phyloP scores from a whole-genome alignment of 2,797 vertebrate species.

The Champsocephalus gunnari region DNA sequence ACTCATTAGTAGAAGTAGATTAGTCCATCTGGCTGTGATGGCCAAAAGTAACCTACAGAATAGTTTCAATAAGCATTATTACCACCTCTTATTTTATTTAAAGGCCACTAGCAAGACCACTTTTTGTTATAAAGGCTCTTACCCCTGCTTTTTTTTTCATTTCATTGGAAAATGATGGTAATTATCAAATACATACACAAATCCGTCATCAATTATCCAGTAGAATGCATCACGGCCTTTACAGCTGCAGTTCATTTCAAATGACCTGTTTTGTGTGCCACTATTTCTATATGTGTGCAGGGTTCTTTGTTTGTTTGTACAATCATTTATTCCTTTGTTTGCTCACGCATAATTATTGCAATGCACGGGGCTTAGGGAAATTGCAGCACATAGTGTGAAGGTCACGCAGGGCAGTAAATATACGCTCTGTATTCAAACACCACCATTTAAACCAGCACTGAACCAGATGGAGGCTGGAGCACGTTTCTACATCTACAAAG shows the following conservation, averaged over 20 bases:
- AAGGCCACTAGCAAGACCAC: neutral
- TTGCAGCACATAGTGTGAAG: constrained; percentile 57
- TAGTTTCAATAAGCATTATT: constrained; percentile 1
- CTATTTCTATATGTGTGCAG: neutral
- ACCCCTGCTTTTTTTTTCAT: neutral
- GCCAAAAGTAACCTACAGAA: neutral
- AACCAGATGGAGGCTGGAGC: constrained; percentile 18
- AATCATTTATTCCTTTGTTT: constrained; percentile 60
- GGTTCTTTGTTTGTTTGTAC: constrained; percentile 42
- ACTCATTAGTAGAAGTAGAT: constrained; percentile 31
- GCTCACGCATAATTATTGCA: constrained; percentile 62
- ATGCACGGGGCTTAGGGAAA: constrained; percentile 62
- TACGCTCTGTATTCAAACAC: constrained; percentile 39
- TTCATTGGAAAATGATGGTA: no score
- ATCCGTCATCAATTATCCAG: no score
- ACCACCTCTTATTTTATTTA: no score
- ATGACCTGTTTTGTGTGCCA: neutral
- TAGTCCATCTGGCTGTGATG: constrained; percentile 33
- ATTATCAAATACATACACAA: no score
- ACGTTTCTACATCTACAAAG: constrained; percentile 33
- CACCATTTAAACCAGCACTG: constrained; percentile 45
- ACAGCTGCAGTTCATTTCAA: no score
- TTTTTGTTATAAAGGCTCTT: neutral
- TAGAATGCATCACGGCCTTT: no score
- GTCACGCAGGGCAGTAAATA: constrained; percentile 58